A percentile compares a stretch with the other conserved stretches of the same genome.
Evolutionary conservation across 1,140 invertebrate genomes (phyloP).

Genomic region (Meloidogyne floridensis): DNA sequence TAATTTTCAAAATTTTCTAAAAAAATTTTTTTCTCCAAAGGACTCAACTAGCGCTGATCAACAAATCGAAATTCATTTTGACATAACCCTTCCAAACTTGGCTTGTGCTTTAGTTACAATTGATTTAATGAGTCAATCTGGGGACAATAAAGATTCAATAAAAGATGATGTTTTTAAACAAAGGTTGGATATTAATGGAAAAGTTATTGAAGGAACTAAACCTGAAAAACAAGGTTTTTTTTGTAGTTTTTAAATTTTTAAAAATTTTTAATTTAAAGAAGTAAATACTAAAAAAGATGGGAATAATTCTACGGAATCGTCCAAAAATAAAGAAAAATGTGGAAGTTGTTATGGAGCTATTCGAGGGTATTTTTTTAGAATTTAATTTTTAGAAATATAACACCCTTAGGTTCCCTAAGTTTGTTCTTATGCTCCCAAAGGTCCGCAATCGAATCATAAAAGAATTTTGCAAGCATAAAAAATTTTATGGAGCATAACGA

Average conservation of each 20-base stretch:
- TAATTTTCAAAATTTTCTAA: not conserved
- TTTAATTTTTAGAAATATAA: not conserved
- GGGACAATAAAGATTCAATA: conserved; percentile 84
- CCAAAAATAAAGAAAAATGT: conserved; percentile 67
- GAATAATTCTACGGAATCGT: conserved; percentile 7
- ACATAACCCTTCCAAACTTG: conserved; percentile 83
- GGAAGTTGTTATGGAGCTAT: conserved; percentile 79
- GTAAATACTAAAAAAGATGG: conserved; percentile 23
- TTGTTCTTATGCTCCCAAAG: no score
- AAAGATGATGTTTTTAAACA: conserved; percentile 92
- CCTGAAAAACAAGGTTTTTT: conserved; percentile 75
- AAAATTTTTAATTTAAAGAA: conserved; percentile 23
- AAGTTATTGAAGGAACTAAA: conserved; percentile 76
- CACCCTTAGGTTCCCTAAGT: no score
- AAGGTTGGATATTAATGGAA: conserved; percentile 79
- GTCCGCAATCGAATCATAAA: no score
- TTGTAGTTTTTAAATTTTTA: not conserved
- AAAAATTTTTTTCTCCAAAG: no score
- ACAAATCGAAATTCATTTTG: conserved; percentile 89
- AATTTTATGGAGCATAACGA: no score
- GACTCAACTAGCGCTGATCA: conserved; percentile 84
- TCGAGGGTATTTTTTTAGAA: conserved; percentile 31
- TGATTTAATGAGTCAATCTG: conserved; percentile 96
- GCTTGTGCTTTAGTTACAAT: conserved; percentile 77
- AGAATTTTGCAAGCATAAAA: no score